These are phyloP conservation scores for Lipophrys pholis DNA, from an alignment of 2,113 vertebrate genomes.

Conservation along the genomic window DNA sequence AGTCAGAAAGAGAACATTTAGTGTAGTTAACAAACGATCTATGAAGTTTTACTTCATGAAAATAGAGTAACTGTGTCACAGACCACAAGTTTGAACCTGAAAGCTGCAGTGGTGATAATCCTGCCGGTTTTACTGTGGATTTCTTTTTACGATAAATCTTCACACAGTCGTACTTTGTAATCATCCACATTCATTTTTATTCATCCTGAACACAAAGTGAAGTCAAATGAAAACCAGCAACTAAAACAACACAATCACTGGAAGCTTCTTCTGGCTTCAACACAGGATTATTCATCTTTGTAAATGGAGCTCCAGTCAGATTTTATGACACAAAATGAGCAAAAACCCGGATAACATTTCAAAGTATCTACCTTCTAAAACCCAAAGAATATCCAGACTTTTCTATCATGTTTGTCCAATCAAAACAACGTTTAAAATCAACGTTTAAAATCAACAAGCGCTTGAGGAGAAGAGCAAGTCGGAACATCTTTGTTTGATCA, in stretches of 20 bases:
- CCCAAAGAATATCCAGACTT: constrained; percentile 4
- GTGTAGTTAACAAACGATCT: neutral
- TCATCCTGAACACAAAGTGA: neutral
- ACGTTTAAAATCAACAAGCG: neutral
- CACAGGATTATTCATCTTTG: neutral
- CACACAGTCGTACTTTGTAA: neutral
- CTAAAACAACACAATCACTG: too few species aligned
- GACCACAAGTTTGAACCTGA: neutral
- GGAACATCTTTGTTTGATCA: constrained; percentile 47
- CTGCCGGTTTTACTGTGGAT: neutral
- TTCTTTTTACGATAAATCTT: neutral
- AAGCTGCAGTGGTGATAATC: neutral
- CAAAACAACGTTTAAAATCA: constrained; percentile 18
- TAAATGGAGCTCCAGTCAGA: neutral
- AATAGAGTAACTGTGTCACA: constrained; percentile 7
- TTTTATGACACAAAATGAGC: constrained; percentile 6
- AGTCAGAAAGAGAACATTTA: neutral
- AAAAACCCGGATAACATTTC: neutral
- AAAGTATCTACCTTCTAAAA: constrained; percentile 12
- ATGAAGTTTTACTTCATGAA: neutral
- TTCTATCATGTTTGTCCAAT: constrained; percentile 34
- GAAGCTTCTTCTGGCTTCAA: neutral
- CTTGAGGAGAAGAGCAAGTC: constrained; percentile 19
- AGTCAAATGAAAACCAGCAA: neutral
- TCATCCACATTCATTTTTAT: neutral